Percentiles rank a stretch among this genome's conserved stretches.
phyloP scores from a whole-genome alignment of 2,888 invertebrate species.

The Chymomyza fuscimana region DNA sequence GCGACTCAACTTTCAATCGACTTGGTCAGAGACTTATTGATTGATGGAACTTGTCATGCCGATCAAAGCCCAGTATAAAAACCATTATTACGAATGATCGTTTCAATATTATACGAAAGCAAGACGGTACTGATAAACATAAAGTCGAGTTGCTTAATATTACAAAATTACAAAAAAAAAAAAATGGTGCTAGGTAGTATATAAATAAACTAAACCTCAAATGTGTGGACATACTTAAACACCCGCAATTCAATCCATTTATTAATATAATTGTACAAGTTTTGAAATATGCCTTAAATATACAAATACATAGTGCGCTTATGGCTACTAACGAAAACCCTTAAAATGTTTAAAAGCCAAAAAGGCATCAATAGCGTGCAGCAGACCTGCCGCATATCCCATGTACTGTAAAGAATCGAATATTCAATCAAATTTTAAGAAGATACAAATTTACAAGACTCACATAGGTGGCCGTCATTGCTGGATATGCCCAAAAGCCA shows the following conservation, averaged over 20 bases:
- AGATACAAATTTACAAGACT: constrained; percentile 78
- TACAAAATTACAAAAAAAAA: no score
- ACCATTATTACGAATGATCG: no score
- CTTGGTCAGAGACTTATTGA: no score
- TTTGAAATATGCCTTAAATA: background rate
- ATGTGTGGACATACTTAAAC: no score
- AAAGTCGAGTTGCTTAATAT: no score
- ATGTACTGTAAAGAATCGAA: constrained; percentile 84
- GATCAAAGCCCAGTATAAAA: no score
- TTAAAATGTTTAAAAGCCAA: constrained; percentile 86
- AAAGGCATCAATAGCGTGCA: constrained; percentile 90
- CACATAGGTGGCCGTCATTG: constrained; percentile 93
- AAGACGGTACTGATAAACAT: no score
- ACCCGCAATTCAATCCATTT: background rate
- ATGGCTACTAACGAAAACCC: constrained; percentile 81
- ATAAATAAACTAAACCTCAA: no score
- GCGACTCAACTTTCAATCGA: no score
- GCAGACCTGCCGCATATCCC: constrained; percentile 86
- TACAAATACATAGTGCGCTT: background rate
- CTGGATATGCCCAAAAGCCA: constrained; percentile 92
- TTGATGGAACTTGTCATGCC: no score
- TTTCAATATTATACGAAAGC: no score
- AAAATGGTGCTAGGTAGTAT: no score
- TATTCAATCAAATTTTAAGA: background rate
- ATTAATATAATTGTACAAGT: background rate